Percentiles rank a stretch among this genome's conserved stretches.
Evolutionary conservation across 2,888 invertebrate genomes (phyloP).

Genomic region (Dolichomitus sp.): DNA sequence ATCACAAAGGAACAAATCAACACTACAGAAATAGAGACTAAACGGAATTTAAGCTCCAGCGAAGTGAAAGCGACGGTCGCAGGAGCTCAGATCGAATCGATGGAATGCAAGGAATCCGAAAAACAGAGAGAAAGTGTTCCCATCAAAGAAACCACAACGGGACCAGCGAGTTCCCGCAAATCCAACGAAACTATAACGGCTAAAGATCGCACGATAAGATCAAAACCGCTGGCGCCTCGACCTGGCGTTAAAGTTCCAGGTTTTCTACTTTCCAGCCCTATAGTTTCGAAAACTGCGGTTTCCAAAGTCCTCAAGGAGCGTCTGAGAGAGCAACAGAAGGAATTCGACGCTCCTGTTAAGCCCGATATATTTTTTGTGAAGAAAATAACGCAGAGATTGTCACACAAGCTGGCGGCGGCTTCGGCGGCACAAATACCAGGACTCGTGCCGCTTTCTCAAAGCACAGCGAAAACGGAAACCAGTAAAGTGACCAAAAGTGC

Average conservation of each 20-base stretch:
- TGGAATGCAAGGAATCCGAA: constrained; percentile 26
- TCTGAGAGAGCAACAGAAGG: constrained; percentile 86
- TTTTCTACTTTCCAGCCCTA: constrained; percentile 87
- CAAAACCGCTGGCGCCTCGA: constrained; percentile 66
- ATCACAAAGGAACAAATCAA: neutral
- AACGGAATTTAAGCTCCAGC: neutral
- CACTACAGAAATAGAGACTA: neutral
- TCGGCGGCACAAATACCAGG: constrained; percentile 70
- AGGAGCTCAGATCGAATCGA: neutral
- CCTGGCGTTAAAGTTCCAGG: constrained; percentile 73
- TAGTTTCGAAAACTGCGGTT: constrained; percentile 88
- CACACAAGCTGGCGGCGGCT: constrained; percentile 84
- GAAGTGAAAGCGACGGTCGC: neutral
- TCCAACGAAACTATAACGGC: constrained; percentile 12
- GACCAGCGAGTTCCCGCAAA: constrained; percentile 32
- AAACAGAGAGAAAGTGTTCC: neutral
- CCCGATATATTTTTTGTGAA: constrained; percentile 87
- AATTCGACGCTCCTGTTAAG: constrained; percentile 83
- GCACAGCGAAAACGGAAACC: constrained; percentile 42
- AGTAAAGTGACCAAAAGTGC: constrained; percentile 50
- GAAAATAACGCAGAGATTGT: constrained; percentile 87
- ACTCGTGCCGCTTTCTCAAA: constrained; percentile 73
- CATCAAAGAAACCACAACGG: neutral
- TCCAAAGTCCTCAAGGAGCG: constrained; percentile 87
- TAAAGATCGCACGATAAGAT: constrained; percentile 41